Evolutionary conservation across 2,113 vertebrate genomes (phyloP).

Genomic region (Monopterus albus): DNA sequence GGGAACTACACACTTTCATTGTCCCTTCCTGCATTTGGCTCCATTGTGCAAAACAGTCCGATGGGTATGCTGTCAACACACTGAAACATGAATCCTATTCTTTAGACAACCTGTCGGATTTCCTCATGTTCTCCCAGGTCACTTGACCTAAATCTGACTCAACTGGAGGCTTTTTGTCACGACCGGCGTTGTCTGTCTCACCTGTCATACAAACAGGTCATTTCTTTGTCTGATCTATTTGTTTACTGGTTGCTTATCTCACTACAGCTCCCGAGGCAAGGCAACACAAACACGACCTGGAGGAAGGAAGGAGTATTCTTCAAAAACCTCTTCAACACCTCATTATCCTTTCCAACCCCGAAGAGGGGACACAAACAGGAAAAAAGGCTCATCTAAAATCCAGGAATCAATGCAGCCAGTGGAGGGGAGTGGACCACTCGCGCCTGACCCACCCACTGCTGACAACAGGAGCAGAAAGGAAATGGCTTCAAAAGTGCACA

Average conservation of each 20-base stretch:
- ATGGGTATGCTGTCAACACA: conserved; percentile 49
- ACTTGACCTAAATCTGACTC: conserved; percentile 40
- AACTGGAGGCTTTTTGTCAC: conserved; percentile 33
- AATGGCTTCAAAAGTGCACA: conserved; percentile 2
- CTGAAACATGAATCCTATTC: conserved; percentile 59
- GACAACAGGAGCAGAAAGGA: conserved; percentile 5
- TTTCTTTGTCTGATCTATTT: conserved; percentile 65
- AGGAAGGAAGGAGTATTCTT: conserved; percentile 49
- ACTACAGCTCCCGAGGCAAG: conserved; percentile 19
- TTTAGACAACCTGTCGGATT: conserved; percentile 33
- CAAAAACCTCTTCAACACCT: conserved; percentile 46
- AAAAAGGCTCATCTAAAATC: conserved; percentile 38
- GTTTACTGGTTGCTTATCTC: conserved; percentile 70
- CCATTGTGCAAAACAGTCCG: conserved; percentile 25
- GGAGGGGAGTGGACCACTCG: conserved; percentile 55
- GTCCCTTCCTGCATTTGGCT: conserved; percentile 30
- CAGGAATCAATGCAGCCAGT: conserved; percentile 35
- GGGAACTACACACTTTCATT: conserved; percentile 4
- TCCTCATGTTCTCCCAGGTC: conserved; percentile 31
- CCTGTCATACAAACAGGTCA: conserved; percentile 50
- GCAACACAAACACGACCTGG: conserved; percentile 54
- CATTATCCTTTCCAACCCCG: conserved; percentile 52
- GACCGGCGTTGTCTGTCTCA: conserved; percentile 30
- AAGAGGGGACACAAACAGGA: conserved; percentile 53
- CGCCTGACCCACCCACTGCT: conserved; percentile 41